Conservation (phyloP, 1,140 invertebrate species). For the Drosophila elegans region DNA sequence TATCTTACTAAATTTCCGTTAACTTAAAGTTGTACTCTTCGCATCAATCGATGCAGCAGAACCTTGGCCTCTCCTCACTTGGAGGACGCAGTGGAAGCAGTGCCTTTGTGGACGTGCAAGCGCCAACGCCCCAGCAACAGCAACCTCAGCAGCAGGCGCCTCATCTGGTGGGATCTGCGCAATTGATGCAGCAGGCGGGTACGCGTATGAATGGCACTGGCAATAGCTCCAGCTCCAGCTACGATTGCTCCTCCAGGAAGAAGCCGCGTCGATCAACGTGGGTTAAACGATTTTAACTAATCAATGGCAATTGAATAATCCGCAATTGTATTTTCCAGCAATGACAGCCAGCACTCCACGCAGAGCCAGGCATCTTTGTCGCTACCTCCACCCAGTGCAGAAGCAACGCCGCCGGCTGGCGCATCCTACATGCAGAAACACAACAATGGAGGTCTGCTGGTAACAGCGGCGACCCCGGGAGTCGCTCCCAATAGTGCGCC, state of each 20-base stretch:
- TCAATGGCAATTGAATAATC: neutral
- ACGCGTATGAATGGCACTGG: conserved; percentile 69
- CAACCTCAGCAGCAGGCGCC: conserved; percentile 35
- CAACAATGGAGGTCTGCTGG: conserved; percentile 64
- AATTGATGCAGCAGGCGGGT: conserved; percentile 42
- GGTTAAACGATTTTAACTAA: conserved; percentile 1
- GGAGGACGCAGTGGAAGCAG: conserved; percentile 47
- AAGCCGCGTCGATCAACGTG: conserved; percentile 85
- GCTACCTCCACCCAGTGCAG: conserved; percentile 60
- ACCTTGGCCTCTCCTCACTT: conserved; percentile 41
- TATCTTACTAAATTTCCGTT: too few relatives aligned
- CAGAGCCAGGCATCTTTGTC: conserved; percentile 75
- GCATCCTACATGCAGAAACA: conserved; percentile 50
- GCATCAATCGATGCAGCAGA: conserved; percentile 49
- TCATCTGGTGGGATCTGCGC: conserved; percentile 28
- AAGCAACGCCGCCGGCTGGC: conserved; percentile 12
- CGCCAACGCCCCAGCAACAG: conserved; percentile 45
- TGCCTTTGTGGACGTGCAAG: conserved; percentile 65
- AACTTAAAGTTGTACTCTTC: conserved; percentile 64
- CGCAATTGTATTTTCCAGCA: conserved; percentile 33
- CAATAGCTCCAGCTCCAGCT: conserved; percentile 23
- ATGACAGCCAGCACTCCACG: conserved; percentile 78
- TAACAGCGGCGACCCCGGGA: conserved; percentile 33
- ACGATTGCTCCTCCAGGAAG: conserved; percentile 85
- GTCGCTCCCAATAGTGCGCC: conserved; percentile 21